phyloP scores from a whole-genome alignment of 2,113 vertebrate species.

The Perognathus longimembris region DNA sequence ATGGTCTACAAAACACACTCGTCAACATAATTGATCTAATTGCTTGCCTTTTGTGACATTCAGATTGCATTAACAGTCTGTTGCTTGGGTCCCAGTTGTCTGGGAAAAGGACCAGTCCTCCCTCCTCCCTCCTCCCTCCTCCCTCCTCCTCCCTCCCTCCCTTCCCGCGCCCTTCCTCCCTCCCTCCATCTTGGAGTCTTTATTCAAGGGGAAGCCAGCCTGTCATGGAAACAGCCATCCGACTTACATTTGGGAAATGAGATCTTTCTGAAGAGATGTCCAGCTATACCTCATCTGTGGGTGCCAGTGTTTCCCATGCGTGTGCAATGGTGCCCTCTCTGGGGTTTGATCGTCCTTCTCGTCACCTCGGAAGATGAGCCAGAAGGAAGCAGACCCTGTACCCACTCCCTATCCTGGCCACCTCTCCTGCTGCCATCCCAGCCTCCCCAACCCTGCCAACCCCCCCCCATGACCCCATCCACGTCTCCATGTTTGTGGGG shows the following conservation, averaged over 20 bases:
- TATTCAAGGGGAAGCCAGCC: neutral
- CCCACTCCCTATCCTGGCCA: too few relatives aligned
- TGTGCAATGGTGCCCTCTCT: neutral
- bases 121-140: too few relatives aligned
- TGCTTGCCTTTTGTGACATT: neutral
- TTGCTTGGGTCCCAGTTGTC: neutral
- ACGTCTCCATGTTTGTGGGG: accelerated
- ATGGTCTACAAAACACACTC: accelerated
- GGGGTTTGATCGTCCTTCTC: too few relatives aligned
- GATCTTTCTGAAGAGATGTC: neutral
- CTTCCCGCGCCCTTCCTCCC: too few relatives aligned
- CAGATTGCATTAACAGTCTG: accelerated
- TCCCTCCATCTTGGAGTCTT: neutral
- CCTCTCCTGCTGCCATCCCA: neutral
- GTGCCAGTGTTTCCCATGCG: neutral
- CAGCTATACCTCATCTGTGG: neutral
- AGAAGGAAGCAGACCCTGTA: neutral
- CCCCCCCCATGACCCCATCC: accelerated
- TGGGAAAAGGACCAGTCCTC: neutral
- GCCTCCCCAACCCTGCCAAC: accelerated
- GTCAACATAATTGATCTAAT: accelerated
- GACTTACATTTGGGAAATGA: neutral
- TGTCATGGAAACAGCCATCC: neutral
- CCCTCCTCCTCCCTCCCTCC: too few relatives aligned
- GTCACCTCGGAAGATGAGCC: too few relatives aligned